These are phyloP conservation scores for Lepidurus couesii DNA, from an alignment of 1,140 invertebrate species.

Conservation along the genomic window DNA sequence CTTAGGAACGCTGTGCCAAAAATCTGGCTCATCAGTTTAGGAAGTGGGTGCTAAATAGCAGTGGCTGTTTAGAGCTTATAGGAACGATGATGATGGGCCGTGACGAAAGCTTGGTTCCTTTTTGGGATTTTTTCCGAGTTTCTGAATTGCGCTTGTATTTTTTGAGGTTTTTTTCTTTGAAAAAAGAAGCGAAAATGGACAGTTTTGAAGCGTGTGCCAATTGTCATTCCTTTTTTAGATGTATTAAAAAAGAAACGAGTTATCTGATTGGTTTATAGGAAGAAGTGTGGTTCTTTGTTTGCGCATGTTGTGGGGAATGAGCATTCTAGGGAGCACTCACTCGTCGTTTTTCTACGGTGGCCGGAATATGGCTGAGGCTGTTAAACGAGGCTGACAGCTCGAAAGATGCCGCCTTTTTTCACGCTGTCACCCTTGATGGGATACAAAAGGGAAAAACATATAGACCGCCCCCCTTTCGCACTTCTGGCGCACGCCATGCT, in stretches of 20 bases:
- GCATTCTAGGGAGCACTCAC: neutral
- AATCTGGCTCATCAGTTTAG: too few relatives aligned
- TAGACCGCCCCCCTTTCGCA: neutral
- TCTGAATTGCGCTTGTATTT: neutral
- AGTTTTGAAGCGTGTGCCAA: neutral
- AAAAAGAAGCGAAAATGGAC: neutral
- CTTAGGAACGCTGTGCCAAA: neutral
- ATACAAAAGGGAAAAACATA: conserved; percentile 22
- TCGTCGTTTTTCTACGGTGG: neutral
- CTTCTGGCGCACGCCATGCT: conserved; percentile 2
- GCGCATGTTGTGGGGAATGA: too few relatives aligned
- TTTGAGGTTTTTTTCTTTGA: too few relatives aligned
- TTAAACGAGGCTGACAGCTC: conserved; percentile 7
- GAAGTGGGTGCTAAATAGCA: too few relatives aligned
- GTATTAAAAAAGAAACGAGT: neutral
- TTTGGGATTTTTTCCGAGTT: neutral
- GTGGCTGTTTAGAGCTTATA: neutral
- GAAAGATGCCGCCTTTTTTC: conserved; percentile 21
- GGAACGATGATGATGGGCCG: neutral
- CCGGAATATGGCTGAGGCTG: conserved; percentile 3
- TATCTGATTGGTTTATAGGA: neutral
- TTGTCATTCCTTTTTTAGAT: neutral
- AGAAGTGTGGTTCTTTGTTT: neutral
- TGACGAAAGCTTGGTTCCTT: neutral
- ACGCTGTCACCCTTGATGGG: conserved; percentile 17